phyloP scores from a whole-genome alignment of 2,797 vertebrate species.

The Poliocrania exsul region DNA sequence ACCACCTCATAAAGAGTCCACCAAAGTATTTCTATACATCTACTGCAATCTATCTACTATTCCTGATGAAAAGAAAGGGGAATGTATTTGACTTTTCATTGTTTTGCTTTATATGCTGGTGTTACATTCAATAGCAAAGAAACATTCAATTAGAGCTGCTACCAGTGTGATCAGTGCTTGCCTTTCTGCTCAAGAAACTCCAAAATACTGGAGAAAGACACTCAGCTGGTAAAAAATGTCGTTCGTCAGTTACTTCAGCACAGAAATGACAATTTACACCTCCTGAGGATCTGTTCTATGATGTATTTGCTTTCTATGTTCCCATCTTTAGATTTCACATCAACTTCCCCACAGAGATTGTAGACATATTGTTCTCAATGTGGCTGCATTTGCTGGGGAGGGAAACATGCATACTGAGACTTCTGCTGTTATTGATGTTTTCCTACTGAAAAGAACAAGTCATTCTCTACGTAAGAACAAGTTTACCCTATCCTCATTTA shows the following conservation, averaged over 20 bases:
- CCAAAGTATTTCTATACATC: not conserved
- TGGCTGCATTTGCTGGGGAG: not conserved
- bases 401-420: rapidly evolving
- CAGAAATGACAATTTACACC: not conserved
- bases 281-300: not conserved
- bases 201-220: not conserved
- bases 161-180: not conserved
- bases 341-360: not conserved
- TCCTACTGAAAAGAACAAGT: not conserved
- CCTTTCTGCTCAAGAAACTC: not conserved
- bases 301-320: not conserved
- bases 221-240: not conserved
- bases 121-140: not conserved
- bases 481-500: not conserved
- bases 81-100: not conserved
- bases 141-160: not conserved
- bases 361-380: not conserved
- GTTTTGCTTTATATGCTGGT: not conserved
- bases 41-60: not conserved
- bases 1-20: not conserved
- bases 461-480: not conserved
- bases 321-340: not conserved
- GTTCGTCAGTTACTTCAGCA: not conserved
- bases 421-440: not conserved
- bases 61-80: not conserved